Conservation (phyloP, 2,113 vertebrate species). For the Dryoscopus gambensis region DNA sequence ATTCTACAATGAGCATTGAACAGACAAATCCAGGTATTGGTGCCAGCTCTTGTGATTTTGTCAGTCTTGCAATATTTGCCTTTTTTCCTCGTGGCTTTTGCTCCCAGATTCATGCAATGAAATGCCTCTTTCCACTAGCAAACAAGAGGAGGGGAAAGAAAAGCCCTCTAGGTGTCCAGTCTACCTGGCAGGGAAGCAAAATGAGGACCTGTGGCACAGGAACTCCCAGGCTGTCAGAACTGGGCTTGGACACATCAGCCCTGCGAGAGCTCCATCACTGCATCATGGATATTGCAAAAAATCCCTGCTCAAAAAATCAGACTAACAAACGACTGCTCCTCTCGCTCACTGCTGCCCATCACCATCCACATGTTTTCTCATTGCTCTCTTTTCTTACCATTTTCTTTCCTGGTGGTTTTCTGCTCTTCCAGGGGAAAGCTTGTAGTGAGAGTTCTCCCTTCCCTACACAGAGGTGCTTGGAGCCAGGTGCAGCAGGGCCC, state of each 20-base stretch:
- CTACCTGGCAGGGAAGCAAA: neutral
- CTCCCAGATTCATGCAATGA: neutral
- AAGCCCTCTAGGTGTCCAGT: neutral
- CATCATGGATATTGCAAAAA: neutral
- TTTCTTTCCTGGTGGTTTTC: neutral
- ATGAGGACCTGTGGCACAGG: neutral
- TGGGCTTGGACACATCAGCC: neutral
- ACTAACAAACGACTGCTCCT: neutral
- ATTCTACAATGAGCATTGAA: neutral
- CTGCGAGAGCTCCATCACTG: neutral
- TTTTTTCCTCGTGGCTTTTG: neutral
- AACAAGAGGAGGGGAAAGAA: neutral
- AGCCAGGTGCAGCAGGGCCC: neutral
- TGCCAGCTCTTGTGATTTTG: neutral
- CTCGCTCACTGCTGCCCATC: neutral
- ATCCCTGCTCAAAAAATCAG: neutral
- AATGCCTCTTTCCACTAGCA: neutral
- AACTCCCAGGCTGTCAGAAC: neutral
- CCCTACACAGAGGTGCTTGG: neutral
- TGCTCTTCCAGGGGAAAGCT: neutral
- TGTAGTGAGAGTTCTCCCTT: neutral
- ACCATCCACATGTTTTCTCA: neutral
- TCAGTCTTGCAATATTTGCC: neutral
- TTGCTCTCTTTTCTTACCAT: neutral
- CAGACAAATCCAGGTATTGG: neutral